A percentile compares a stretch with the other conserved stretches of the same genome.
Evolutionary conservation across 2,797 vertebrate species (phyloP).

Genomic region (Acridotheres tristis): DNA sequence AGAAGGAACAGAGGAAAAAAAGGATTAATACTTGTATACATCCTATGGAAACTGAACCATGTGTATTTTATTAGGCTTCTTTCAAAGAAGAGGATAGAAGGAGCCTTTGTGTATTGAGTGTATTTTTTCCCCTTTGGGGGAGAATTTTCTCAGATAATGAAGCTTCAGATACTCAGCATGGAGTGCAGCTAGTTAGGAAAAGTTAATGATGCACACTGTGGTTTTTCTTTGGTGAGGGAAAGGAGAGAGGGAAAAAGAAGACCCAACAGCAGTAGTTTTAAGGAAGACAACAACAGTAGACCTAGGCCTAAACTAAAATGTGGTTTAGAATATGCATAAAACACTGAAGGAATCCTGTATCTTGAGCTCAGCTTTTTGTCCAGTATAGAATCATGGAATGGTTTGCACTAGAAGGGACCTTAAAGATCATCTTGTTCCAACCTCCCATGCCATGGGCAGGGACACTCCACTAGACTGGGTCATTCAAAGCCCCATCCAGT

Average conservation of each 20-base stretch:
- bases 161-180: neutral
- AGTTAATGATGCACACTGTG: neutral
- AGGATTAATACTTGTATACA: neutral
- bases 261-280: neutral
- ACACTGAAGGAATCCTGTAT: neutral
- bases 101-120: neutral
- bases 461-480: rapidly evolving
- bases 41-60: neutral
- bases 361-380: neutral
- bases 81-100: neutral
- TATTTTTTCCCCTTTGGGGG: neutral
- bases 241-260: neutral
- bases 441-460: neutral
- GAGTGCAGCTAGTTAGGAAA: neutral
- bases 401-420: neutral
- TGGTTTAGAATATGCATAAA: neutral
- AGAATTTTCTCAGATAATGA: neutral
- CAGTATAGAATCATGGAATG: neutral
- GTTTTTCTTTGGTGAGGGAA: neutral
- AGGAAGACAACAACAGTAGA: neutral
- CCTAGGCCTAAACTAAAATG: neutral
- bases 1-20: neutral
- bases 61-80: neutral
- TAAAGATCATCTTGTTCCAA: neutral
- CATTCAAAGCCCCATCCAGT: neutral